Evolutionary conservation across 2,797 vertebrate species (phyloP).

Genomic region (Mustela erminea): DNA sequence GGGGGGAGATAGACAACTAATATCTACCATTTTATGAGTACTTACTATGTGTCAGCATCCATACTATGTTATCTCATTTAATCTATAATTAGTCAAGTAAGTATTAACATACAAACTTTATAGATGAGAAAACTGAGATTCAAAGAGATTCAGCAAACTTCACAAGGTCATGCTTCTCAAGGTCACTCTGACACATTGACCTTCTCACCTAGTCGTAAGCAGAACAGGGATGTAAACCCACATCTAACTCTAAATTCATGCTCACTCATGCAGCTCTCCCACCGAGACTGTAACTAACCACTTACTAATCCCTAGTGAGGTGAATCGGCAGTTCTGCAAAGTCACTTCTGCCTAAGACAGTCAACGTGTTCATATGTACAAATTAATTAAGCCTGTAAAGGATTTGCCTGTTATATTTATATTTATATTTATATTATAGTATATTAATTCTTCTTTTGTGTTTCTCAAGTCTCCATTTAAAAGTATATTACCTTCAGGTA

Average conservation of each 20-base stretch:
- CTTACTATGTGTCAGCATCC: not conserved
- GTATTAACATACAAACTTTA: not conserved
- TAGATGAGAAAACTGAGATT: not conserved
- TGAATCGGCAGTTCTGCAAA: not conserved
- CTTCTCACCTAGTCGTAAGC: not conserved
- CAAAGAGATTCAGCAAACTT: not conserved
- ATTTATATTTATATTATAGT: not conserved
- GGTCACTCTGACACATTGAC: not conserved
- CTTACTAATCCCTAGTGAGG: not conserved
- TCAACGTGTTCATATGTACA: not conserved
- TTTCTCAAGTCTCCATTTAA: not conserved
- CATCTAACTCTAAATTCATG: not conserved
- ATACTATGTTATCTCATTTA: not conserved
- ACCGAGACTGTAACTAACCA: not conserved
- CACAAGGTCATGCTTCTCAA: not conserved
- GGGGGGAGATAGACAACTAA: not conserved
- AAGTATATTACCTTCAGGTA: not conserved
- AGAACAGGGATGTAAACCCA: not conserved
- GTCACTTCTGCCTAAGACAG: not conserved
- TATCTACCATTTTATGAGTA: not conserved
- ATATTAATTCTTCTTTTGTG: not conserved
- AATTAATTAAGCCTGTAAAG: not conserved
- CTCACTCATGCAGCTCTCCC: not conserved
- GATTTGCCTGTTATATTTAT: not conserved
- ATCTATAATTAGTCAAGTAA: not conserved